Evolutionary conservation across 2,888 invertebrate genomes (phyloP).

Genomic region (Scaeva pyrastri): DNA sequence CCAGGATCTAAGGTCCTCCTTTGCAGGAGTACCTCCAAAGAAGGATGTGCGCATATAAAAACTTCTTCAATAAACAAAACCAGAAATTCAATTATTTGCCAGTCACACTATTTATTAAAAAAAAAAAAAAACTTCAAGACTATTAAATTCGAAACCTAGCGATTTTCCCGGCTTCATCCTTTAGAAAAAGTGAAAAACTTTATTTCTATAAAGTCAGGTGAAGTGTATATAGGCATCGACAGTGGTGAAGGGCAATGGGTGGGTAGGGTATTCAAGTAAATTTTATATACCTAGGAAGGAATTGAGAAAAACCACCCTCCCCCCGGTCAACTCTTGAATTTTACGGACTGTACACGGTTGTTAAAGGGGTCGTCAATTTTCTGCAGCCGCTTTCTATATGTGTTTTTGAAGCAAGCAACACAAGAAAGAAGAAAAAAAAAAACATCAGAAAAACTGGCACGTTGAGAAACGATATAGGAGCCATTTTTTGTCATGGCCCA

Average conservation of each 20-base stretch:
- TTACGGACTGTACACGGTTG: conserved; percentile 45
- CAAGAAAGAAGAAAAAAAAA: conserved; percentile 4
- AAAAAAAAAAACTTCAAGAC: conserved; percentile 11
- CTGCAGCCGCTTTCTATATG: conserved; percentile 63
- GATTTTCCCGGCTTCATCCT: conserved; percentile 47
- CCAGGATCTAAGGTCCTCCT: background rate
- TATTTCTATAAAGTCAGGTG: background rate
- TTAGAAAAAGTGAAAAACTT: conserved; percentile 58
- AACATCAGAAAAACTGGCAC: conserved; percentile 34
- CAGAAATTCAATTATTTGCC: conserved; percentile 58
- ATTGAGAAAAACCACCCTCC: conserved; percentile 22
- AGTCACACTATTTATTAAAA: conserved; percentile 63
- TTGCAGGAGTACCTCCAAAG: background rate
- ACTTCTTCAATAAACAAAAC: conserved; percentile 38
- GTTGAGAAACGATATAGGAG: conserved; percentile 73
- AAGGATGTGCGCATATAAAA: background rate
- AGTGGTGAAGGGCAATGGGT: background rate
- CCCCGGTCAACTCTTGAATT: background rate
- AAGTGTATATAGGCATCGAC: background rate
- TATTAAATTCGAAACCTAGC: conserved; percentile 63
- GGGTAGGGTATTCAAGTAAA: conserved; percentile 49
- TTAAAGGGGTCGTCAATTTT: conserved; percentile 69
- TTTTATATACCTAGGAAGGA: conserved; percentile 29
- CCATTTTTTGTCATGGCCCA: conserved; percentile 74
- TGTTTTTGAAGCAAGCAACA: conserved; percentile 11